These are phyloP conservation scores for Neopelma chrysocephalum DNA, from an alignment of 2,797 vertebrate genomes.

Conservation along the genomic window DNA sequence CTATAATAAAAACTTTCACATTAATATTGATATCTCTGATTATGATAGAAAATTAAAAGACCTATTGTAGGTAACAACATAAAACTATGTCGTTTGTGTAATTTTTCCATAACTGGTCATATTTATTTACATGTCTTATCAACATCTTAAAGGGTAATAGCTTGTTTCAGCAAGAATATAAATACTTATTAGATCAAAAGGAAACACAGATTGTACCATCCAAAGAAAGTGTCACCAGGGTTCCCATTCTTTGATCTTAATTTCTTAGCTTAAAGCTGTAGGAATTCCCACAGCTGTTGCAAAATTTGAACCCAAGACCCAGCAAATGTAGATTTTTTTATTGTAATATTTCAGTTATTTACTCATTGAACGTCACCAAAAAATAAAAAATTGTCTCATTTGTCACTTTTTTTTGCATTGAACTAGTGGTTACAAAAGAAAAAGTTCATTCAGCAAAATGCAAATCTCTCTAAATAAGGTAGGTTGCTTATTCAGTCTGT, in stretches of 20 bases:
- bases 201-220: constrained; percentile 22
- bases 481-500: not conserved
- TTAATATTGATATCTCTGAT: not conserved
- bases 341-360: not conserved
- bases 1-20: not conserved
- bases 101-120: not conserved
- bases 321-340: not conserved
- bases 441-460: not conserved
- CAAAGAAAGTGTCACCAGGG: not conserved
- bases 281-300: not conserved
- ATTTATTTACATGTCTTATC: constrained; percentile 6
- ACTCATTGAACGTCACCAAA: not conserved
- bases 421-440: not conserved
- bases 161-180: not conserved
- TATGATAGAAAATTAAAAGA: not conserved
- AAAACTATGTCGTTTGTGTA: not conserved
- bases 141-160: not conserved
- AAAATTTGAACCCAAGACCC: not conserved
- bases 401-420: not conserved
- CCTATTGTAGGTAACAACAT: not conserved
- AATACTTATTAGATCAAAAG: constrained; percentile 24
- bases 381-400: not conserved
- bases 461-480: not conserved
- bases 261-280: not conserved
- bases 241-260: not conserved